Percentiles rank a stretch among this genome's conserved stretches.
Evolutionary conservation across 1,140 invertebrate genomes (phyloP).

Genomic region (Metopolophium dirhodum): DNA sequence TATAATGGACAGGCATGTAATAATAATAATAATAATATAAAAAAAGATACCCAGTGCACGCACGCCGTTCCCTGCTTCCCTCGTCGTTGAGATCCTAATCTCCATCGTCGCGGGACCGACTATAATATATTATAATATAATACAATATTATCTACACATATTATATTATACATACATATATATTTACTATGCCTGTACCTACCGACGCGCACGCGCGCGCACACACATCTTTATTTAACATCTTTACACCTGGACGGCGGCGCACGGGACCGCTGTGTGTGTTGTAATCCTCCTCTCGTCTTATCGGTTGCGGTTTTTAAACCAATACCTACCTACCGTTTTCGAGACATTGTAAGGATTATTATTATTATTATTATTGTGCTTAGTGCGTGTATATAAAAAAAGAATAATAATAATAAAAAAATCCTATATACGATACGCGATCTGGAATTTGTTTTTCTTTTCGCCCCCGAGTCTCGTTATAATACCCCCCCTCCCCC

Average conservation of each 20-base stretch:
- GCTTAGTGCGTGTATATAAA: background rate
- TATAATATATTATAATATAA: conserved; percentile 7
- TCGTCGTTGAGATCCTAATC: conserved; percentile 53
- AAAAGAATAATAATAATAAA: background rate
- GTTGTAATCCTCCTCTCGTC: conserved; percentile 30
- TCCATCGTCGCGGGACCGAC: conserved; percentile 48
- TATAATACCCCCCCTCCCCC: background rate
- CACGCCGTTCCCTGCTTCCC: conserved; percentile 34
- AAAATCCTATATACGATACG: background rate
- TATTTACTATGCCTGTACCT: background rate
- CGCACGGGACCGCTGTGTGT: conserved; percentile 22
- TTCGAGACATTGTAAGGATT: conserved; percentile 5
- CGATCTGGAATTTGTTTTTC: conserved; percentile 41
- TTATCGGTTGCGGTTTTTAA: conserved; percentile 57
- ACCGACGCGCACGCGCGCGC: background rate
- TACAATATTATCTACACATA: background rate
- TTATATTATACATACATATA: background rate
- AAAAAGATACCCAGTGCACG: conserved; percentile 38
- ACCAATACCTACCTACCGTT: conserved; percentile 47
- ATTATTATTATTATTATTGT: conserved; percentile 3
- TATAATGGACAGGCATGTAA: conserved; percentile 55
- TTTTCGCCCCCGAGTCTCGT: background rate
- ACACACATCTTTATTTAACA: conserved; percentile 53
- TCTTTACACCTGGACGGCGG: conserved; percentile 54
- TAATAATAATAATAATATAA: conserved; percentile 13